Evolutionary conservation across 1,140 invertebrate species (phyloP).

Genomic region (Diorhabda carinulata): DNA sequence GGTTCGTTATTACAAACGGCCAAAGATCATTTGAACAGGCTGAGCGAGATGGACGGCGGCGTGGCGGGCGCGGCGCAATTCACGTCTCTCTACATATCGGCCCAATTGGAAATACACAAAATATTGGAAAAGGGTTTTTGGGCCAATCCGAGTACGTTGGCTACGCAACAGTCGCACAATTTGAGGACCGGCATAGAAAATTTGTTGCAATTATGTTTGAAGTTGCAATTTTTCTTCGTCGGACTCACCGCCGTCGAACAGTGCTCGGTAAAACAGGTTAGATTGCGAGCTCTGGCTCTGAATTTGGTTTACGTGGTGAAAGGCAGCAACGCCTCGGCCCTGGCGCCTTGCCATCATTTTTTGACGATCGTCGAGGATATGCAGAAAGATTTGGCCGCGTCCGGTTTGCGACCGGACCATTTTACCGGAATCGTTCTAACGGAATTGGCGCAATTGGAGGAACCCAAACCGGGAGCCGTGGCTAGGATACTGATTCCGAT

Average conservation of each 20-base stretch:
- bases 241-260: slow-evolving; percentile 71
- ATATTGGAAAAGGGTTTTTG: slow-evolving; percentile 48
- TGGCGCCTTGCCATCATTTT: slow-evolving; percentile 52
- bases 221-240: slow-evolving; percentile 79
- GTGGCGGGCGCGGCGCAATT: slow-evolving; percentile 83
- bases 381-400: slow-evolving; percentile 36
- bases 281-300: slow-evolving; percentile 77
- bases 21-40: slow-evolving; percentile 65
- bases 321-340: slow-evolving; percentile 47
- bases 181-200: slow-evolving; percentile 56
- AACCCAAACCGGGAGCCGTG: slow-evolving; percentile 81
- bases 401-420: slow-evolving; percentile 61
- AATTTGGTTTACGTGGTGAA: slow-evolving; percentile 70
- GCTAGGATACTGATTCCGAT: slow-evolving; percentile 76
- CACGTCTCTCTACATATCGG: slow-evolving; percentile 74
- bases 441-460: slow-evolving; percentile 71
- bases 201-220: slow-evolving; percentile 69
- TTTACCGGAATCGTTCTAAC: slow-evolving; percentile 77
- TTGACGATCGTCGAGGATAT: slow-evolving; percentile 47
- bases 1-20: slow-evolving; percentile 66
- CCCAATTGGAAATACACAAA: slow-evolving; percentile 53
- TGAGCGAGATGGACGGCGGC: slow-evolving; percentile 70
- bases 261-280: slow-evolving; percentile 75
- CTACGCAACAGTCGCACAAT: slow-evolving; percentile 51
- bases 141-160: slow-evolving; percentile 50